Evolutionary conservation across 1,140 invertebrate species (phyloP).

Genomic region (Drosophila bifasciata): DNA sequence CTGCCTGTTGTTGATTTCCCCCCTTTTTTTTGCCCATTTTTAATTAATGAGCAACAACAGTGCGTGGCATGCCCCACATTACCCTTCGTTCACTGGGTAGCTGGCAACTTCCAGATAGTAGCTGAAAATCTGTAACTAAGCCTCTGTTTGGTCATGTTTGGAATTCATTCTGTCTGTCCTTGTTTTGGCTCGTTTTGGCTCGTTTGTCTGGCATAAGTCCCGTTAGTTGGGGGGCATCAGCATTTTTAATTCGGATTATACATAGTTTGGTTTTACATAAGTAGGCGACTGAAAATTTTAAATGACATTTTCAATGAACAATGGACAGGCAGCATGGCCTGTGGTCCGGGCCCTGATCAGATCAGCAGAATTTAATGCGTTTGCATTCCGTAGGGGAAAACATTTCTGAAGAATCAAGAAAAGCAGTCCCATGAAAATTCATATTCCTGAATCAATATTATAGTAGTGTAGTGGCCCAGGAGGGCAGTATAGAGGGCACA

Average conservation of each 20-base stretch:
- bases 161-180: conserved; percentile 47
- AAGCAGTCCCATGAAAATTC: background rate
- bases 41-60: conserved; percentile 73
- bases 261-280: conserved; percentile 46
- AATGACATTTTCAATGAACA: conserved; percentile 20
- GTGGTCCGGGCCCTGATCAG: conserved; percentile 23
- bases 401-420: background rate
- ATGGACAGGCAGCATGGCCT: background rate
- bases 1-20: conserved; percentile 43
- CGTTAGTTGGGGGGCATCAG: conserved; percentile 51
- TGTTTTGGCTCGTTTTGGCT: no score
- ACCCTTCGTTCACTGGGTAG: background rate
- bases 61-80: conserved; percentile 21
- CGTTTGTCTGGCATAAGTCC: conserved; percentile 7
- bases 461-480: background rate
- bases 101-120: conserved; percentile 34
- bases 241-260: conserved; percentile 69
- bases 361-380: conserved; percentile 7
- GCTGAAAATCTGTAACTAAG: conserved; percentile 46
- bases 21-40: conserved; percentile 50
- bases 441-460: no score
- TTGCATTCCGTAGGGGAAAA: background rate
- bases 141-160: conserved; percentile 56
- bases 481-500: conserved; percentile 12
- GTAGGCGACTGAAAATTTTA: conserved; percentile 27